phyloP scores from a whole-genome alignment of 2,888 invertebrate genomes.

The Pseudolycoriella hygida region DNA sequence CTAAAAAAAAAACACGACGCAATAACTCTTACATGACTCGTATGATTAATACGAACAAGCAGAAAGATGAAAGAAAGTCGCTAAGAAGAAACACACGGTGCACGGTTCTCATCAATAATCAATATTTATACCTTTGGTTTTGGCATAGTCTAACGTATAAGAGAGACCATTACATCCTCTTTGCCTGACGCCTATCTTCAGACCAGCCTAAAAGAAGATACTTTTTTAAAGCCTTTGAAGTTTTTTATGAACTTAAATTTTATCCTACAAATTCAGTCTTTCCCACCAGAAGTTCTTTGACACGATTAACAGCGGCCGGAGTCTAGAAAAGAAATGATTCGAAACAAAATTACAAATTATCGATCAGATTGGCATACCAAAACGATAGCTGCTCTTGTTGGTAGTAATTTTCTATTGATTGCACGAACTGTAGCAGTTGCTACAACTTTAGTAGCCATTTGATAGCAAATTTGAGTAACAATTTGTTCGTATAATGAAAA shows the following conservation, averaged over 20 bases:
- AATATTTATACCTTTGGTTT: conserved; percentile 43
- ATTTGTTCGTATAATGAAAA: neutral
- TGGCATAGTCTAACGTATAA: conserved; percentile 90
- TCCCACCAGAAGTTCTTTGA: conserved; percentile 61
- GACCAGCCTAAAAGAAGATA: conserved; percentile 43
- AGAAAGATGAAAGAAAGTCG: no score
- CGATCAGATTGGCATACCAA: no score
- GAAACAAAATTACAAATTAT: no score
- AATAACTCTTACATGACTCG: no score
- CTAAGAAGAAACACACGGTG: no score
- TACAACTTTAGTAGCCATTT: conserved; percentile 60
- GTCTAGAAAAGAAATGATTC: conserved; percentile 39
- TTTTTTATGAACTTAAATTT: neutral
- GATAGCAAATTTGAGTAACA: neutral
- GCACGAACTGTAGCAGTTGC: conserved; percentile 82
- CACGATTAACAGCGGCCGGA: conserved; percentile 62
- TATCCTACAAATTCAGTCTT: conserved; percentile 40
- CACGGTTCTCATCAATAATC: no score
- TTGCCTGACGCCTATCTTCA: conserved; percentile 91
- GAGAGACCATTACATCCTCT: conserved; percentile 97
- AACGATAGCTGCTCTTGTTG: conserved; percentile 71
- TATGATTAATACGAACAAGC: no score
- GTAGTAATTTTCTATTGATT: conserved; percentile 55
- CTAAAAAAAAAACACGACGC: no score
- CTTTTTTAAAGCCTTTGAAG: conserved; percentile 21